A percentile compares a stretch with the other conserved stretches of the same genome.
Conservation (phyloP, 64 coral and sea anemone species). For the Dendrophyllia cribrosa region DNA sequence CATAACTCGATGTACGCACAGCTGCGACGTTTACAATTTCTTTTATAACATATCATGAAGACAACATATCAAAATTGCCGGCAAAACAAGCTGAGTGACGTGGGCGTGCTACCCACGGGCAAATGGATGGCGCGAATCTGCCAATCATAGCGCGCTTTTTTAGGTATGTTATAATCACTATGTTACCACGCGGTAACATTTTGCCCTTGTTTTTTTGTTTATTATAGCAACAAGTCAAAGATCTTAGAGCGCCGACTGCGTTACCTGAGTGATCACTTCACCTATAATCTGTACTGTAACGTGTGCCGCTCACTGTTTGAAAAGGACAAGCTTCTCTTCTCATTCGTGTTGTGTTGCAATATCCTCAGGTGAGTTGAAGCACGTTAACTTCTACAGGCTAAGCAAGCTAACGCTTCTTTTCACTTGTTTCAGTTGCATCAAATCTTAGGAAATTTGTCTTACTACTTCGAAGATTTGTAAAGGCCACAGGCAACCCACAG, state of each 20-base stretch:
- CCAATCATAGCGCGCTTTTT: no score
- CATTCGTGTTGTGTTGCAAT: conserved; percentile 94
- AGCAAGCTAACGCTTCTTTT: no score
- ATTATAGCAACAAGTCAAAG: conserved; percentile 96
- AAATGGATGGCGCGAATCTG: no score
- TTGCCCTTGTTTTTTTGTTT: neutral
- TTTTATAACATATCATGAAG: no score
- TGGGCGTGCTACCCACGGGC: no score
- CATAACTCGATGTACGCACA: no score
- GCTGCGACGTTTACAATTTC: no score
- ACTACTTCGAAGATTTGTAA: neutral
- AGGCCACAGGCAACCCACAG: neutral
- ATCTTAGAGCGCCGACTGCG: conserved; percentile 95
- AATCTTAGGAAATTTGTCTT: neutral
- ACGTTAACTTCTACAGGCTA: no score
- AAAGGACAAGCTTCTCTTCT: conserved; percentile 99
- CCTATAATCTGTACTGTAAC: conserved; percentile 99
- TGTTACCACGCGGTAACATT: no score
- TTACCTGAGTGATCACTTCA: conserved; percentile 98
- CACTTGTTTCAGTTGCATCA: neutral
- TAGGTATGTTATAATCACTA: no score
- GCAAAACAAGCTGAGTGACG: no score
- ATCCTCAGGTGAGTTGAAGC: conserved; percentile 85
- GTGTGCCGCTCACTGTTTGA: conserved; percentile 98
- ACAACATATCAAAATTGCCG: no score